Evolutionary conservation across 2,113 vertebrate species (phyloP).

Genomic region (Aplodontia rufa): DNA sequence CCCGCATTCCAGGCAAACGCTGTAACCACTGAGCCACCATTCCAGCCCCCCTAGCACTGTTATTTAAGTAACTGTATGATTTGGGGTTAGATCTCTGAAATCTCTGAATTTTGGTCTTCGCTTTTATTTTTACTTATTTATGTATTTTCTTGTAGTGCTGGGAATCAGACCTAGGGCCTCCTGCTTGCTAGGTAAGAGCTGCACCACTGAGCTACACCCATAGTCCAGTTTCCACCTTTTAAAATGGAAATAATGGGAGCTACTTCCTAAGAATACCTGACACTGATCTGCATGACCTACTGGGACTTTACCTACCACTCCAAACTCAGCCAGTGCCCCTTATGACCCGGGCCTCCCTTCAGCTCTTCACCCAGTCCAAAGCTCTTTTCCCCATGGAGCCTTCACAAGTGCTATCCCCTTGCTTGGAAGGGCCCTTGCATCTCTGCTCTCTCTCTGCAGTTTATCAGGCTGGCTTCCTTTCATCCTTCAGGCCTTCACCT

Average conservation of each 20-base stretch:
- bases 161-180: not conserved
- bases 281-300: not conserved
- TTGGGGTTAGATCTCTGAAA: not conserved
- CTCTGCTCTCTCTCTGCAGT: not conserved
- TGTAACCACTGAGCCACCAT: too few relatives aligned
- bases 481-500: not conserved
- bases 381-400: not conserved
- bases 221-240: not conserved
- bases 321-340: not conserved
- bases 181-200: not conserved
- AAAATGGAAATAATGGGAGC: not conserved
- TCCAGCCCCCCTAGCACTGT: too few relatives aligned
- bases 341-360: not conserved
- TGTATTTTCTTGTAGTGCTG: not conserved
- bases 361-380: not conserved
- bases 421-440: not conserved
- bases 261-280: not conserved
- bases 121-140: not conserved
- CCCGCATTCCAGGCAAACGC: too few relatives aligned
- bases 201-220: not conserved
- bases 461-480: not conserved
- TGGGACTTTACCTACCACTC: not conserved
- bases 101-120: not conserved
- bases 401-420: not conserved
- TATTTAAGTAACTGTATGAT: not conserved